Base-by-base conservation (phyloP, 2,797 vertebrate genomes). In the Luscinia luscinia region DNA sequence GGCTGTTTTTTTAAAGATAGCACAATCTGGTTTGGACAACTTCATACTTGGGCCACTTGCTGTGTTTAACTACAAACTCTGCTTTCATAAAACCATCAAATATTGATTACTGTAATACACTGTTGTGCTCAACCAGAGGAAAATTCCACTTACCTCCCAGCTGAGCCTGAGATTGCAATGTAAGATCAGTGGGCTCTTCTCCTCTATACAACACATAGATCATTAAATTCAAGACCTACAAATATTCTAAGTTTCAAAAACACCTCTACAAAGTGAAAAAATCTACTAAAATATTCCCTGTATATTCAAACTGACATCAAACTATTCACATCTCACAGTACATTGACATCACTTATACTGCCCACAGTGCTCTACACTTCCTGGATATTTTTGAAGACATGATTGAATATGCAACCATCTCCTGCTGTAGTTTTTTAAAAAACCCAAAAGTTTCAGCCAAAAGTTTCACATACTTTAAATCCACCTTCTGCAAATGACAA, bases 221-320 rank as follows among this genome's bases (percentile, higher is more conserved):
- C 75, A 85, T 43, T 38, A 82, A 89, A 49, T 91, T 85, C 62
- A 74, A 84, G 57, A 69, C 41, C 81, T 95, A 91, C 48, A 93
- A 90, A 66, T 81, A 77, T 38, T 77, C 66, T 48, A 90, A 92
- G 46, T 79, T 90, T 78, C 64, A 89, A 87, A 63, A 95, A 88
- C 51, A 72, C 32, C 62, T 84, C 61, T 88, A 83, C 48, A 83
- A 94, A 90, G 59, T 64, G 15, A 84, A 94, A 93, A 66, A 68
- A 45, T 62, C 58, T 87, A 86, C 32, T 63, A 83, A 91, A 92
- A 94, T 74, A 86, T 43, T 81, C 64, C 86, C 63, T 58, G 62
- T 59, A 34, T 67, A 45, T 68, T 81, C 77, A 68, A 85, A 80
- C 46, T 32, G 46, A 77, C 66, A 68, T 49, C 28, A 88, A 84